phyloP scores from a whole-genome alignment of 2,113 vertebrate species.

The Rousettus leschenaultii region DNA sequence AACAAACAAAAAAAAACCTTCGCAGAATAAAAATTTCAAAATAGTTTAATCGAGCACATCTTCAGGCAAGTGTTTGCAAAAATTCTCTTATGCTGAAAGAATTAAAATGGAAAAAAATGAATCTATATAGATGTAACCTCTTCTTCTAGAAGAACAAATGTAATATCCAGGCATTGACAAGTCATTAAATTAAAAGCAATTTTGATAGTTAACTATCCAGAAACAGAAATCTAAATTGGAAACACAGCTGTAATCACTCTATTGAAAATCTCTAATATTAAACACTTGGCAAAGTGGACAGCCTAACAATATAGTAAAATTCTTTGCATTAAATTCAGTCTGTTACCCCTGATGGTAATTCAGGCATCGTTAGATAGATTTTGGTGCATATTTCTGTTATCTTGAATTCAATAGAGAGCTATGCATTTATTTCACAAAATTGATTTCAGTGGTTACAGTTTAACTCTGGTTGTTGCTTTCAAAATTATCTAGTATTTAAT shows the following conservation, averaged over 20 bases:
- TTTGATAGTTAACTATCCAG: constrained; percentile 56
- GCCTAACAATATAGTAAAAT: background rate
- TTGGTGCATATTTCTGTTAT: background rate
- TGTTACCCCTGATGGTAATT: background rate
- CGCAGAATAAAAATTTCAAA: constrained; percentile 13
- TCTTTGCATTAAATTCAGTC: constrained; percentile 29
- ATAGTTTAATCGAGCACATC: background rate
- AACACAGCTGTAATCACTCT: constrained; percentile 27
- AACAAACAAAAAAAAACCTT: background rate
- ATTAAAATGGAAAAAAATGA: constrained; percentile 26
- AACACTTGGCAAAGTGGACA: constrained; percentile 21
- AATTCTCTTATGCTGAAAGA: background rate
- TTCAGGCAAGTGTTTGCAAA: constrained; percentile 12
- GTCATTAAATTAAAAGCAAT: constrained; percentile 61
- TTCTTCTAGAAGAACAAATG: constrained; percentile 20
- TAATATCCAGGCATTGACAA: background rate
- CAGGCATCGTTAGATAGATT: background rate
- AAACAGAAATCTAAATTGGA: constrained; percentile 61
- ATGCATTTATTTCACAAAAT: constrained; percentile 25
- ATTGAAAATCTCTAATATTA: background rate
- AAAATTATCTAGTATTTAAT: constrained; percentile 15
- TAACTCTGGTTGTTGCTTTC: background rate
- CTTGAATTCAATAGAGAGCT: background rate
- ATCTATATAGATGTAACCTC: background rate
- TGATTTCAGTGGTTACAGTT: background rate